Percentiles rank a stretch among this genome's conserved stretches.
Evolutionary conservation across 1,140 invertebrate genomes (phyloP).

Genomic region (Hylyphantes graminicola): DNA sequence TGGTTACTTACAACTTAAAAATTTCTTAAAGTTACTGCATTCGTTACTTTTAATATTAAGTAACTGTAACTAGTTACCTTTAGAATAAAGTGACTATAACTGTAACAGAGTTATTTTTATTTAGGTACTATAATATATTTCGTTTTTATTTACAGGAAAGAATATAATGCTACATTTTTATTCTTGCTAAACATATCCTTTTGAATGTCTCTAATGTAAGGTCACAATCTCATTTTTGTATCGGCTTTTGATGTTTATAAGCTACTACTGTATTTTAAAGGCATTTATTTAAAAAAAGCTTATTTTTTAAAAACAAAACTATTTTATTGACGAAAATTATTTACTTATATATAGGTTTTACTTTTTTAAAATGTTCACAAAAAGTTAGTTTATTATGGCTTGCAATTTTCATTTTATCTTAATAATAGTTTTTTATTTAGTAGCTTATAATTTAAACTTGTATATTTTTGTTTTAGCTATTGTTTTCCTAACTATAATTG

Average conservation of each 20-base stretch:
- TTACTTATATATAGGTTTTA: conserved; percentile 6
- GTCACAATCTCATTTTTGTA: conserved; percentile 40
- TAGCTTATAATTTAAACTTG: too few relatives aligned
- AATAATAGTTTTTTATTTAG: too few relatives aligned
- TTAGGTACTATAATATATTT: background rate
- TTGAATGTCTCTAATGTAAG: background rate
- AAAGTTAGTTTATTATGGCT: too few relatives aligned
- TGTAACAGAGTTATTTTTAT: too few relatives aligned
- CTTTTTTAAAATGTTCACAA: background rate
- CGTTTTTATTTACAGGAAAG: background rate
- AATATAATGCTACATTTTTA: conserved; percentile 13
- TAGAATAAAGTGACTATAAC: too few relatives aligned
- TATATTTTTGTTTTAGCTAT: too few relatives aligned
- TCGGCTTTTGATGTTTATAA: conserved; percentile 9
- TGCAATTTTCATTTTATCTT: too few relatives aligned
- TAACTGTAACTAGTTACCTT: too few relatives aligned
- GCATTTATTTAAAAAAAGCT: conserved; percentile 17
- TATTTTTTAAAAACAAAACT: background rate
- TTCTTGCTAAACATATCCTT: conserved; percentile 17
- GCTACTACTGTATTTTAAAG: background rate
- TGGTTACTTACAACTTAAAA: too few relatives aligned
- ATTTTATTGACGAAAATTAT: conserved; percentile 11
- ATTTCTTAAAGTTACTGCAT: too few relatives aligned
- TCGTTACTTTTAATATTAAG: too few relatives aligned
- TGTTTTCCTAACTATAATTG: too few relatives aligned